Base-by-base conservation (phyloP, 2,888 invertebrate species). In the Drosophila neoperkinsi region DNA sequence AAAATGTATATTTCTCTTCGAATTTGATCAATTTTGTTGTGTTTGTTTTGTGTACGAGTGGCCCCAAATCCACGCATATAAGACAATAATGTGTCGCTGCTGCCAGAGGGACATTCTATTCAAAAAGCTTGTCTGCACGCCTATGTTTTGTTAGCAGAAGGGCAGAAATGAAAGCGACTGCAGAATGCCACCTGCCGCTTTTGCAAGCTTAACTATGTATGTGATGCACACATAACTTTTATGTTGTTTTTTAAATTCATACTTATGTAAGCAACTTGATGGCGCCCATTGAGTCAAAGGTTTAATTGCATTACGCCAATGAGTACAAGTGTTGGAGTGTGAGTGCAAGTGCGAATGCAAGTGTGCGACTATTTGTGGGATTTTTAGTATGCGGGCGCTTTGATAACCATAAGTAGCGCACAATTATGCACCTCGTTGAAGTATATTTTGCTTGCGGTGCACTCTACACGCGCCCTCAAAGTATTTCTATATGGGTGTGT, bases 391-490 rank as follows among this genome's bases (percentile, higher is more conserved):
- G 43, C 30, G 10, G 34, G 7, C 10, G 49, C 43, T 59, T 66
- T 36, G 60, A 34, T 36, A 38, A 49, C 43, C 57, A 57, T 51
- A 59, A 80, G 71, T 77, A 74, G 60, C 51, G 33, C 74, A 62
- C 74, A 83, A 84, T 81, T 84, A 77, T 77, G 71, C 72, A 75
- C 50, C 59, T 43, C 50, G 70, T 74, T 84, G 63, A 66, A 60
- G 71, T 53, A 62, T 60, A 65, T 82, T 82, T 79, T 81, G 84
- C 75, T 79, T 89, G 76, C 73, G 70, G 66, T 79, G 87, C 87
- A 70, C 56, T 78, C 70, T 59, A 66, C 86, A 73, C 80, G 73
- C 68, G 67, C 74, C 51, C 51, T 46, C 70, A 59, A 31, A 52
- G 69, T 61, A 51, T 31, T 16, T 49, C n/a, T 38, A n/a, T 28